Evolutionary conservation across 2,888 invertebrate genomes (phyloP), one percentile per base, ranked within the genome.

Genomic region (Vanessa cardui): DNA sequence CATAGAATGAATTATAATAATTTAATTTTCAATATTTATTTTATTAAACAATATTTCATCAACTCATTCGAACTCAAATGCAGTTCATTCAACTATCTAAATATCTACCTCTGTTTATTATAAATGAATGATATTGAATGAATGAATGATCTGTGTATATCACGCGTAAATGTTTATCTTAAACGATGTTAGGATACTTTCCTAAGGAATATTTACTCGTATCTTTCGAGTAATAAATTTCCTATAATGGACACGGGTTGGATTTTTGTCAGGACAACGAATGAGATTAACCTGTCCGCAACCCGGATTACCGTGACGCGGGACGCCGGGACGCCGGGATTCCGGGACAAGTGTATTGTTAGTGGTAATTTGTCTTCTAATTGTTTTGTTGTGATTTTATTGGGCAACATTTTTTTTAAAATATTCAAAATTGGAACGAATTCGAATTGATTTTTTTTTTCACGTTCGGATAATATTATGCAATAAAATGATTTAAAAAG

Each of bases 221-320:
- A 67, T 73, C 68, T 71, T 39, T 70, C 68, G 68, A 66, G 70
- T 76, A 73, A 81, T 80, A 81, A 80, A 80, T 81, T 76, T 73
- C 73, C 77, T 63, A 60, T 70, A 66, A 72, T 58, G 67, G 71
- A 70, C 70, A 63, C 59, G 72, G 70, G 68, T 68, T 68, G 68
- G 65, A 64, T 70, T 68, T 73, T 71, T 78, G 74, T 69, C 74
- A 74, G 73, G 78, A 80, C 79, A 73, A 72, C 70, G 68, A 63
- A 66, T 73, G 72, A 77, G 80, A 80, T 87, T 84, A 87, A 86
- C 84, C 85, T 87, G 85, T 83, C 85, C 80, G 77, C 83, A 74
- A 68, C 74, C 77, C 75, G 83, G 84, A 84, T 86, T 80, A 80
- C 69, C 64, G 65, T 49, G 67, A 58, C 54, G 39, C 62, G 62